A percentile compares a stretch with the other conserved stretches of the same genome.
Conservation (phyloP, 2,888 invertebrate species). For the Drosophila atroscutellata region DNA sequence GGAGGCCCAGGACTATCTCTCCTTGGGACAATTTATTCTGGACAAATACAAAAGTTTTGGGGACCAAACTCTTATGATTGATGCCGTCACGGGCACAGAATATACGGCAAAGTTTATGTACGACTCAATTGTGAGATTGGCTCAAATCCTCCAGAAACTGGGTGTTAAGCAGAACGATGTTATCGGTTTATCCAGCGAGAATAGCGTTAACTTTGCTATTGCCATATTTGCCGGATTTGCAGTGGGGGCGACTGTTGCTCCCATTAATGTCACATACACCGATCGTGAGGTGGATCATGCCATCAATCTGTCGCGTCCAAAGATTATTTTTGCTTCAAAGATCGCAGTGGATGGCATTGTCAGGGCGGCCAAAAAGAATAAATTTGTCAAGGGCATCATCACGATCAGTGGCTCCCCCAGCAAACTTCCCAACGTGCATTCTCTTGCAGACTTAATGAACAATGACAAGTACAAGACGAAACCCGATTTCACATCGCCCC, state of each 20-base stretch:
- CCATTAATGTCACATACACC: conserved; percentile 87
- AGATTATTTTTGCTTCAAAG: conserved; percentile 89
- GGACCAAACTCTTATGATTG: conserved; percentile 85
- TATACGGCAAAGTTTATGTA: conserved; percentile 77
- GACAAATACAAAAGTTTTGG: conserved; percentile 86
- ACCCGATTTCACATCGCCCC: conserved; percentile 83
- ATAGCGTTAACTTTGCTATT: conserved; percentile 86
- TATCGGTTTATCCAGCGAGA: conserved; percentile 87
- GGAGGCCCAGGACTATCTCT: conserved; percentile 69
- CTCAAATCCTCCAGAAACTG: conserved; percentile 83
- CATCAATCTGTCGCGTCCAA: conserved; percentile 89
- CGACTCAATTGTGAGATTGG: conserved; percentile 76
- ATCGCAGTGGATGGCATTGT: conserved; percentile 87
- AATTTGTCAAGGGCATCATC: conserved; percentile 87
- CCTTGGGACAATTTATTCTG: conserved; percentile 86
- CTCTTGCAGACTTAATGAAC: conserved; percentile 74
- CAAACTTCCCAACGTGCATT: conserved; percentile 64
- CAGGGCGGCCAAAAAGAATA: conserved; percentile 86
- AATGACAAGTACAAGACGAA: conserved; percentile 80
- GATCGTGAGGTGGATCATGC: conserved; percentile 89
- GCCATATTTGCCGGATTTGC: conserved; percentile 86
- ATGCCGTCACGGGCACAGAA: conserved; percentile 79
- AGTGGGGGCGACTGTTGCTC: conserved; percentile 86
- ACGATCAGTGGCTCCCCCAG: conserved; percentile 86
- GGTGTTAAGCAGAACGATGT: conserved; percentile 86